Percentiles rank a stretch among this genome's conserved stretches.
These are phyloP conservation scores for Nautilus pompilius DNA, from an alignment of 1,140 invertebrate species.

Conservation along the genomic window DNA sequence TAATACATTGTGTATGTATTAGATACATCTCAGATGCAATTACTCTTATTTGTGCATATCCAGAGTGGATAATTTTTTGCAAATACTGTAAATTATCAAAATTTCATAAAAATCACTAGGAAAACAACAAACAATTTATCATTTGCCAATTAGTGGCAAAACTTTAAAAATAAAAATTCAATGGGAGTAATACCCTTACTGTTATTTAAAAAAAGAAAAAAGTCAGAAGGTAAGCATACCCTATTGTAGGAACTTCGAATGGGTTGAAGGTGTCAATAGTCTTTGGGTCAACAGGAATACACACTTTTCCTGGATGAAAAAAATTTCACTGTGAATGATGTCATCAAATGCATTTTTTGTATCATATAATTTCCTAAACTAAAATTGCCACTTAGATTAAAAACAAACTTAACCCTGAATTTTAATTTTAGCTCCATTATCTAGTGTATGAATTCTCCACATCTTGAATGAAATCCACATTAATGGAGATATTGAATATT, in stretches of 20 bases:
- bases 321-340: too few species aligned
- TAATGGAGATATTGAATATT: too few species aligned
- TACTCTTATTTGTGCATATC: not conserved
- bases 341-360: too few species aligned
- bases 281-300: slow-evolving; percentile 77
- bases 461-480: too few species aligned
- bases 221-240: slow-evolving; percentile 44
- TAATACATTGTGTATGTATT: too few species aligned
- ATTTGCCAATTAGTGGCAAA: not conserved
- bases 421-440: too few species aligned
- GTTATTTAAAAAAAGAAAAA: not conserved
- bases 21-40: too few species aligned
- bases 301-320: slow-evolving; percentile 67
- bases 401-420: too few species aligned
- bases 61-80: not conserved
- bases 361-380: too few species aligned
- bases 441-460: too few species aligned
- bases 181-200: not conserved
- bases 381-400: too few species aligned
- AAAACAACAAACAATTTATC: not conserved
- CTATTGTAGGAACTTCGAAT: slow-evolving; percentile 72
- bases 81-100: not conserved
- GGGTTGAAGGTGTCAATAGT: slow-evolving; percentile 74
- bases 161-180: not conserved
- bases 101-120: not conserved